Evolutionary conservation across 92 coral and sea anemone genomes (phyloP), one percentile per base, ranked within the genome.

Genomic region (Parazoanthus swiftii): DNA sequence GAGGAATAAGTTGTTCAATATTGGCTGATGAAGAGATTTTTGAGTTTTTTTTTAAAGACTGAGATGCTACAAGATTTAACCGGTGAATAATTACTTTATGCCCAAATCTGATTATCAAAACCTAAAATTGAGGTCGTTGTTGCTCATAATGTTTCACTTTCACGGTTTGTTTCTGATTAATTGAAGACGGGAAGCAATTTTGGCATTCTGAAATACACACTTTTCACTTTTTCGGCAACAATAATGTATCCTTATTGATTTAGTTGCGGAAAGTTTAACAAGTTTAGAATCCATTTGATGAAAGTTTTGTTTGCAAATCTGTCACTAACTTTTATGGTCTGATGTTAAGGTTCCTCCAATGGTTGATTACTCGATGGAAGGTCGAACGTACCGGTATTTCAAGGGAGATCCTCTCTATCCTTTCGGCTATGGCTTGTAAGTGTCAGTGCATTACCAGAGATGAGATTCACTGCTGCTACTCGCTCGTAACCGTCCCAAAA

Each of bases 371-470:
- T 66, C 89, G 6, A 90, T 90, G 92, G 89, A 68, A 18, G 92
- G 92, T 36, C 89, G 92, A 3, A 90, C 92, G n/a, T 90, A 90
- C 81, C 87, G 92, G 77, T 90, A 90, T 46, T 90, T 90, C 81
- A 80, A 79, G 25, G 92, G 89, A 36, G 74, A 90, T 46, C 92
- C 92, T 51, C 92, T 90, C 1, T 90, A 90, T 65, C 92, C 92
- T 8, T 90, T 90, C 35, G 92, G 92, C 38, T 90, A 90, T 85
- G 92, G 92, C 74, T 88, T 90, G 92, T 90, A 90, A 90, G 92
- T 80, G 80, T 67, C 39, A 5, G 26, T 20, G 35, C 14, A 11
- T n/a, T 63, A 15, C 77, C 16, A 35, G n/a, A 29, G 13, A 5
- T 29, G 76, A 9, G 42, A 72, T 26, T 35, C 39, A 8, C 37